Evolutionary conservation across 1,140 invertebrate species (phyloP).

Genomic region (Drosophila lacteicornis): DNA sequence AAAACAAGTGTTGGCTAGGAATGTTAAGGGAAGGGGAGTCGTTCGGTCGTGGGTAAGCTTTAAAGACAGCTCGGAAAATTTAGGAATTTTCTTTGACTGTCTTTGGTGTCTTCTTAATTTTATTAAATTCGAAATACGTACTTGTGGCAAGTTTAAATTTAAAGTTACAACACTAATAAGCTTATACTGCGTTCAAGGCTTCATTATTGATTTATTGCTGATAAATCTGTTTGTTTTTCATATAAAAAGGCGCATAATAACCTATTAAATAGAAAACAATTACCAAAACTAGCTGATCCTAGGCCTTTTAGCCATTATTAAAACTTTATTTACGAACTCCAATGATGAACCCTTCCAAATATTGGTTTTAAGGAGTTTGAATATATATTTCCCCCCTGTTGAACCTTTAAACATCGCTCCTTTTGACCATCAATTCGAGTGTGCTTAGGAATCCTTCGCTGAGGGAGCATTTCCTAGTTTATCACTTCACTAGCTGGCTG

Average conservation of each 20-base stretch:
- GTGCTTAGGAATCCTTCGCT: constrained; percentile 10
- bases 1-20: neutral
- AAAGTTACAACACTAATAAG: no score
- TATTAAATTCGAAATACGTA: no score
- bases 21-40: no score
- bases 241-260: neutral
- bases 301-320: neutral
- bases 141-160: no score
- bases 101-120: no score
- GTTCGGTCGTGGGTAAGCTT: neutral
- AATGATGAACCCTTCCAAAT: neutral
- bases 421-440: constrained; percentile 4
- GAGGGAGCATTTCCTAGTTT: constrained; percentile 32
- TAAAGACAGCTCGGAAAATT: neutral
- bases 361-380: no score
- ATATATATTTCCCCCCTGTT: neutral
- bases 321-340: neutral
- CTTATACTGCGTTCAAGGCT: no score
- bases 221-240: neutral
- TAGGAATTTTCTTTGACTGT: no score
- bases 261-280: neutral
- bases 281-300: no score
- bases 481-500: constrained; percentile 7
- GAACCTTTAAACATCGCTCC: constrained; percentile 2
- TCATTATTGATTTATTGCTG: neutral